These are phyloP conservation scores for Sisyra nigra DNA, from an alignment of 2,888 invertebrate species.

Conservation along the genomic window DNA sequence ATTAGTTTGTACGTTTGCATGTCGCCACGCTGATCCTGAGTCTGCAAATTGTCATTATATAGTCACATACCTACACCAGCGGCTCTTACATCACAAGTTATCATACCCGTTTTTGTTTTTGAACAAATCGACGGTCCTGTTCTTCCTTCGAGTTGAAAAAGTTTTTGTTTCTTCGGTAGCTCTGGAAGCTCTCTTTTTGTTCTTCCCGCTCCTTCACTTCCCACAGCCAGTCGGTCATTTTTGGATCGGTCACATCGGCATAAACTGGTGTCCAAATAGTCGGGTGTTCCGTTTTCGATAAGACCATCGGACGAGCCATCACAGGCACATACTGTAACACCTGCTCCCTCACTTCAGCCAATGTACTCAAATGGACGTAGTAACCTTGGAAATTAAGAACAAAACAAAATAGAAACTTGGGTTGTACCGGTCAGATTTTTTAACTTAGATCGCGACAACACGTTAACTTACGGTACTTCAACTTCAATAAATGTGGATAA, in stretches of 20 bases:
- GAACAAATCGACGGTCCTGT: constrained; percentile 39
- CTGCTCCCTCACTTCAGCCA: constrained; percentile 95
- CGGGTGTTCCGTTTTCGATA: constrained; percentile 68
- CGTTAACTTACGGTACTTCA: too few relatives aligned
- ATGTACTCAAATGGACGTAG: constrained; percentile 89
- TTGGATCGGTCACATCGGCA: constrained; percentile 81
- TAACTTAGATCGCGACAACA: too few relatives aligned
- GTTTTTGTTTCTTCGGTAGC: constrained; percentile 41
- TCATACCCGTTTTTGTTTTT: constrained; percentile 30
- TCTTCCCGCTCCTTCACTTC: constrained; percentile 65
- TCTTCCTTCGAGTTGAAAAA: constrained; percentile 46
- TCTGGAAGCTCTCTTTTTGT: constrained; percentile 59
- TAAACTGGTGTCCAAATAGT: constrained; percentile 93
- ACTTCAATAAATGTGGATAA: too few relatives aligned
- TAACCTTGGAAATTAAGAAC: too few relatives aligned
- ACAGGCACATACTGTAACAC: constrained; percentile 93
- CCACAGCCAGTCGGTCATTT: constrained; percentile 84
- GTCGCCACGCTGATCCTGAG: constrained; percentile 43
- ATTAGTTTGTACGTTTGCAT: constrained; percentile 62
- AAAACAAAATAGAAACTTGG: constrained; percentile 4
- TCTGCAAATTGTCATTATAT: constrained; percentile 23
- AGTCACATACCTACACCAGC: not conserved
- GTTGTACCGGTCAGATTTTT: too few relatives aligned
- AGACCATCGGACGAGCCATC: constrained; percentile 87
- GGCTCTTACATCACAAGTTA: not conserved